Evolutionary conservation across 2,888 invertebrate genomes (phyloP).

Genomic region (Onthophagus sagittarius): DNA sequence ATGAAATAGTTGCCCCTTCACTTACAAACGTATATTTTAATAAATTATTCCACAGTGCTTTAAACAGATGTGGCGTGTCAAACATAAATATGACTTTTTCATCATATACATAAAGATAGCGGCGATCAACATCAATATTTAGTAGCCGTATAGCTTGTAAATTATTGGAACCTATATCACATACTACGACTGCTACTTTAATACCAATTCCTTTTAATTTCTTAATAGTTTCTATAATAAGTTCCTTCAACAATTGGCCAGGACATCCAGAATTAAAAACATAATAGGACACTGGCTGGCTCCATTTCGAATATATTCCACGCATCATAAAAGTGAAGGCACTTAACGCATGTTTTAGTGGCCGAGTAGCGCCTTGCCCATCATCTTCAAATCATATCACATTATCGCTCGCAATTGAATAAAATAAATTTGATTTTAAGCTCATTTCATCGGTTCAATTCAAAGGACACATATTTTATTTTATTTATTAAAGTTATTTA

Average conservation of each 20-base stretch:
- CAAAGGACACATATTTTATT: constrained; percentile 10
- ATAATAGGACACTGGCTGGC: constrained; percentile 23
- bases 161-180: constrained; percentile 12
- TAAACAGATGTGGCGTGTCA: constrained; percentile 27
- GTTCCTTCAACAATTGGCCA: constrained; percentile 10
- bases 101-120: background rate
- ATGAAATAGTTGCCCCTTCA: too few relatives aligned
- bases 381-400: constrained; percentile 21
- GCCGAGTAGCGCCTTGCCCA: constrained; percentile 16
- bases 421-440: too few relatives aligned
- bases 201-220: constrained; percentile 16
- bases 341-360: too few relatives aligned
- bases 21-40: constrained; percentile 24
- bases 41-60: constrained; percentile 26
- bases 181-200: constrained; percentile 14
- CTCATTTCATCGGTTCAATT: constrained; percentile 23
- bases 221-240: constrained; percentile 6
- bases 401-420: too few relatives aligned
- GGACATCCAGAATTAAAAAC: constrained; percentile 13
- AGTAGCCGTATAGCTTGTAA: background rate
- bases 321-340: constrained; percentile 17
- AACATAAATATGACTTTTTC: constrained; percentile 19
- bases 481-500: too few relatives aligned
- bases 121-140: too few relatives aligned
- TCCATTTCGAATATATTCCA: constrained; percentile 22